Evolutionary conservation across 53 echinoderm and acorn worm genomes (phyloP).

Genomic region (Actinopyga echinites): DNA sequence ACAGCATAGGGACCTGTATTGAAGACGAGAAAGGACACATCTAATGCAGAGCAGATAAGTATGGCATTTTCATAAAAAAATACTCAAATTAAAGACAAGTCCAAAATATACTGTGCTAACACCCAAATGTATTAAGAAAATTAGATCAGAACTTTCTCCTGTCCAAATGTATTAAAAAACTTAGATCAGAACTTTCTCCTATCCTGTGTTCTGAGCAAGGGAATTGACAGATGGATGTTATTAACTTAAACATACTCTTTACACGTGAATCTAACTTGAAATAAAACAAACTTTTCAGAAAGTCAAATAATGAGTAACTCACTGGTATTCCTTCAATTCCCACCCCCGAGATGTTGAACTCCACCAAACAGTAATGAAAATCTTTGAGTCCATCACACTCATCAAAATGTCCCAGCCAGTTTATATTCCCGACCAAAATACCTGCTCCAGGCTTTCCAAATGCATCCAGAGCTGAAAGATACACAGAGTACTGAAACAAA

Average conservation of each 20-base stretch:
- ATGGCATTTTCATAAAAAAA: background rate
- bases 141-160: too few relatives aligned
- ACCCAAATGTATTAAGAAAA: too few relatives aligned
- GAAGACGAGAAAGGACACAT: background rate
- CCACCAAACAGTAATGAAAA: conserved; percentile 69
- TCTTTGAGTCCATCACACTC: conserved; percentile 57
- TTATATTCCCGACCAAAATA: conserved; percentile 56
- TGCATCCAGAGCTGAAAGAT: conserved; percentile 71
- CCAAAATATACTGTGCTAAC: too few relatives aligned
- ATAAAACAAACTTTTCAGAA: too few relatives aligned
- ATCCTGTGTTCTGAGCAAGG: background rate
- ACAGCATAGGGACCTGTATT: background rate
- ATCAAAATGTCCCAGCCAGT: conserved; percentile 76
- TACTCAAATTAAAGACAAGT: too few relatives aligned
- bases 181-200: too few relatives aligned
- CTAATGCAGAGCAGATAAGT: background rate
- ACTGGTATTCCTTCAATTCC: background rate
- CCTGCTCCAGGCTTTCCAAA: conserved; percentile 79
- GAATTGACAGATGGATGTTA: background rate
- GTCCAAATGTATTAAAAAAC: too few relatives aligned
- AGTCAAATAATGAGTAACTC: too few relatives aligned
- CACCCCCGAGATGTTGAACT: background rate
- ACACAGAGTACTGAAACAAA: too few relatives aligned
- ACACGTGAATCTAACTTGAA: too few relatives aligned
- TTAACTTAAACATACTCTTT: background rate